Conservation (phyloP, 2,113 vertebrate species). For the Stegostoma tigrinum region DNA sequence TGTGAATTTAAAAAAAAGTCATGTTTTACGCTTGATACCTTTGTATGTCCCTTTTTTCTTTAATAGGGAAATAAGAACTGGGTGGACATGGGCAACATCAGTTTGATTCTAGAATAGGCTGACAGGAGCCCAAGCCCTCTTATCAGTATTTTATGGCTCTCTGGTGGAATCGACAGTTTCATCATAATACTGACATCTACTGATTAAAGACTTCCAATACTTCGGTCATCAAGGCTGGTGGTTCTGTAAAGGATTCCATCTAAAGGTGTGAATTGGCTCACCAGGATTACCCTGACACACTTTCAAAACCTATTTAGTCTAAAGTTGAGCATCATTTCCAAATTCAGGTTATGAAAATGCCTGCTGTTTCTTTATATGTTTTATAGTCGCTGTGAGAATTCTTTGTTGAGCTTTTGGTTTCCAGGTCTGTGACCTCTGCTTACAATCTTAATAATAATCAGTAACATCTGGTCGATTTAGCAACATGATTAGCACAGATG, state of each 20-base stretch:
- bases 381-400: constrained; percentile 21
- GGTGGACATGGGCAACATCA: background rate
- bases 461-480: constrained; percentile 34
- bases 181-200: background rate
- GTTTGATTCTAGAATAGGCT: background rate
- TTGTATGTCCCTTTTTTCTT: background rate
- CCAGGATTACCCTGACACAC: background rate
- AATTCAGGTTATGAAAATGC: background rate
- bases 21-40: background rate
- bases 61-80: background rate
- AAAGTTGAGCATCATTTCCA: background rate
- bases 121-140: background rate
- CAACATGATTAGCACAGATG: constrained; percentile 32
- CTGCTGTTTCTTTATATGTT: constrained; percentile 26
- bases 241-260: background rate
- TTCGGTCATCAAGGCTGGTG: background rate
- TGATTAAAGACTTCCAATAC: background rate
- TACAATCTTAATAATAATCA: constrained; percentile 37
- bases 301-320: background rate
- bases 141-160: background rate
- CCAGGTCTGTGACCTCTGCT: constrained; percentile 33
- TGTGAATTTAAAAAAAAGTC: background rate
- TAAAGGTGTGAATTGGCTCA: background rate
- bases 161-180: background rate
- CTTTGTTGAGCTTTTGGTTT: constrained; percentile 32